Evolutionary conservation across 2,888 invertebrate species (phyloP), one percentile per base, ranked within the genome.

Genomic region (Heliconius charithonia): DNA sequence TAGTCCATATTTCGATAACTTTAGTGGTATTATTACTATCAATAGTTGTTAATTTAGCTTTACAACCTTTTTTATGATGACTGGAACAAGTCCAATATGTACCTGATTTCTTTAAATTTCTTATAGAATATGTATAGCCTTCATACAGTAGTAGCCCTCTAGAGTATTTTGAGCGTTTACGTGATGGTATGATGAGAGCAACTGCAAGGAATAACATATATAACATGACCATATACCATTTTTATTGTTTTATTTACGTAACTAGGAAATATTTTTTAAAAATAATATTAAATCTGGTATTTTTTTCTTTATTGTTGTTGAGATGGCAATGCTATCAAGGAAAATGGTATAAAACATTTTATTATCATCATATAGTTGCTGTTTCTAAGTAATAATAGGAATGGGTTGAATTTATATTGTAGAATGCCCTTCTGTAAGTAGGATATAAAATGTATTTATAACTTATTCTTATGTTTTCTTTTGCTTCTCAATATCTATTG

Each of bases 51-150:
- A 92, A 84, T 37, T 88, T 88, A 0, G 92, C 92, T 83, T 87
- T 89, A 80, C 92, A 92, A 0, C 92, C 92, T 78, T 92, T 91
- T 79, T 92, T 92, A 19, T 89, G 89, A 71, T 92, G 92, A 82
- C 90, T 91, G 16, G 93, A 92, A 80, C 92, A 93, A 0, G 92
- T 93, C 92, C 92, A 93, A 75, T 91, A 91, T 45, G 85, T 88
- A 1, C 92, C 92, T 51, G 83, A 75, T 77, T 87, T 88, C 80
- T 87, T 89, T 19, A 73, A 82, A 81, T 92, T 92, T 22, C 91
- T 84, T 88, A 89, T 89, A 0, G 92, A 90, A 78, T 89, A 92
- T 2, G 90, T 92, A 80, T 91, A 92, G 0, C 89, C 89, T 9
- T 85, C 85, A 70, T 88, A 92, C 0, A 87, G 82, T 51, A 92